Evolutionary conservation across 2,113 vertebrate genomes (phyloP), one percentile per base, ranked within the genome.

Genomic region (Trematomus loennbergii): DNA sequence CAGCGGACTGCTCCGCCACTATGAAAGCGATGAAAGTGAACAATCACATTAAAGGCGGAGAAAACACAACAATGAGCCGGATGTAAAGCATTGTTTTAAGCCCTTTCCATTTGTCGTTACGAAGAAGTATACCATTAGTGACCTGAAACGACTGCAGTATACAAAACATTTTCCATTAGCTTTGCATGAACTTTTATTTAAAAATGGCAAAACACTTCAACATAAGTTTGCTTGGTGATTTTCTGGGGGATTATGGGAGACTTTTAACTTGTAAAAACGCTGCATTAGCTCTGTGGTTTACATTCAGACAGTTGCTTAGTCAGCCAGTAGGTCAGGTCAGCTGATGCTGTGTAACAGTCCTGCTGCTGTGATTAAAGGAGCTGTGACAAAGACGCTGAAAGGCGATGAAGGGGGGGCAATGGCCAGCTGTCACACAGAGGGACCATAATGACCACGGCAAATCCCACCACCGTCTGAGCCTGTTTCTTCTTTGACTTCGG

Each of bases 391-490:
- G 88, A 91, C 60, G 82, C 87, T 88, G 87, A 88, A 84, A 89
- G 84, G 86, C 53, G 64, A 75, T 72, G 75, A 68, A 68, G 81
- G 67, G 78, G 69, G 73, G 74, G 81, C 67, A 66, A 33, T 48
- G 84, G 81, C 92, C 93, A 94, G 92, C 91, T 94, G 93, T 94
- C 93, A 89, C 88, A 83, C 70, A 80, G 77, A 82, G 78, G 58
- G 71, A 64, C 85, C 83, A 92, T 89, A 92, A 92, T 89, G 89
- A 72, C 78, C 81, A 46, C 73, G n/a, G 78, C 79, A 85, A 91
- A 90, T 88, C 90, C 90, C 74, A 43, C 77, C 85, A 48, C 71
- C 83, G 87, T 88, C 87, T 88, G 78, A 90, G 82, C 82, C 79
- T 0, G 68, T 59, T 85, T 70, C 86, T 86, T 79, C 72, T 76